These are phyloP conservation scores for Urosaurus nigricauda DNA, from an alignment of 2,797 vertebrate genomes.

Conservation along the genomic window DNA sequence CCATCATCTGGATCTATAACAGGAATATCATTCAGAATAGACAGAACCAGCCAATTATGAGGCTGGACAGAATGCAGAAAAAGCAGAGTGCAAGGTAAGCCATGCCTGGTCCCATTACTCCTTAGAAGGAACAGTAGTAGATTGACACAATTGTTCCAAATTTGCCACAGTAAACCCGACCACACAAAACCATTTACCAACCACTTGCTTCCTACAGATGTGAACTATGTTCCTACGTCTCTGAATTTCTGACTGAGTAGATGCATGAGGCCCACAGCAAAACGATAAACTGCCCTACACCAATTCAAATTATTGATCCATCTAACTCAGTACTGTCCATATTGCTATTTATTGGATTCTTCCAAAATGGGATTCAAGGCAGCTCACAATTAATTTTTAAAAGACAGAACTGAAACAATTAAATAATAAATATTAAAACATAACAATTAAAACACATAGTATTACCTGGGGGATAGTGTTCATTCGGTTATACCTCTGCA, in stretches of 20 bases:
- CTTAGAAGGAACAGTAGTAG: neutral
- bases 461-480: constrained; percentile 97
- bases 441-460: no score
- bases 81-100: neutral
- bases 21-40: neutral
- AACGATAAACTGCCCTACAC: neutral
- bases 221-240: neutral
- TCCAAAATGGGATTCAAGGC: no score
- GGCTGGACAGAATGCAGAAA: neutral
- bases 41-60: neutral
- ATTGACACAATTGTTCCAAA: neutral
- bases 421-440: no score
- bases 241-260: neutral
- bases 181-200: neutral
- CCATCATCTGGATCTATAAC: neutral
- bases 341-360: no score
- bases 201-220: neutral
- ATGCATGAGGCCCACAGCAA: neutral
- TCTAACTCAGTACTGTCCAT: no score
- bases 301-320: no score
- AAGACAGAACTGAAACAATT: no score
- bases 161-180: neutral
- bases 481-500: constrained; percentile 98
- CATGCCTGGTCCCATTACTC: no score
- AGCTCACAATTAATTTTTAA: no score